A percentile compares a stretch with the other conserved stretches of the same genome.
phyloP scores from a whole-genome alignment of 2,797 vertebrate species.

The Todus mexicanus region DNA sequence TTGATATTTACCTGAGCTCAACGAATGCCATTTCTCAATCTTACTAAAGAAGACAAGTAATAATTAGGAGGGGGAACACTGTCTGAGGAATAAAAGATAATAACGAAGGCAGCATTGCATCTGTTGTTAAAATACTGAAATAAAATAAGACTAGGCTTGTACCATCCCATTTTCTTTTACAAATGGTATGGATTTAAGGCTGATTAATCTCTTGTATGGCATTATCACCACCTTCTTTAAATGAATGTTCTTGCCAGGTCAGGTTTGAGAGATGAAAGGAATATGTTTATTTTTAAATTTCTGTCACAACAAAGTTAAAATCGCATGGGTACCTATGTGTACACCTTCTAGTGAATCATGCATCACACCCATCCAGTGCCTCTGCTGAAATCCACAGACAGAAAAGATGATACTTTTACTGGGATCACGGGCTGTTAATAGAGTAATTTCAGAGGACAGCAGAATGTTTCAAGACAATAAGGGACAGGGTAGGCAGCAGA shows the following conservation, averaged over 20 bases:
- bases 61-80: slow-evolving; percentile 58
- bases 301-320: slow-evolving; percentile 26
- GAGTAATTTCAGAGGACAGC: not conserved
- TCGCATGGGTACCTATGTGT: fast-evolving
- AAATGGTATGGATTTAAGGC: slow-evolving; percentile 17
- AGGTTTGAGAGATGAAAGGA: slow-evolving; percentile 4
- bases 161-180: slow-evolving; percentile 34
- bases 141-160: slow-evolving; percentile 45
- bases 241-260: slow-evolving; percentile 16
- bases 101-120: slow-evolving; percentile 51
- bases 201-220: not conserved
- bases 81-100: slow-evolving; percentile 58
- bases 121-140: slow-evolving; percentile 60
- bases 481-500: not conserved
- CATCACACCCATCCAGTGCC: not conserved
- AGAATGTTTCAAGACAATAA: not conserved
- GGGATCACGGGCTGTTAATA: not conserved
- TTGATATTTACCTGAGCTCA: slow-evolving; percentile 58
- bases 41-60: slow-evolving; percentile 41
- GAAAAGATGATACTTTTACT: not conserved
- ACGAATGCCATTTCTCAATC: slow-evolving; percentile 60
- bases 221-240: not conserved
- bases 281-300: not conserved
- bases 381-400: not conserved
- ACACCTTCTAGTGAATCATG: not conserved